phyloP scores from a whole-genome alignment of 2,797 vertebrate genomes.

The Hyperoplus immaculatus region DNA sequence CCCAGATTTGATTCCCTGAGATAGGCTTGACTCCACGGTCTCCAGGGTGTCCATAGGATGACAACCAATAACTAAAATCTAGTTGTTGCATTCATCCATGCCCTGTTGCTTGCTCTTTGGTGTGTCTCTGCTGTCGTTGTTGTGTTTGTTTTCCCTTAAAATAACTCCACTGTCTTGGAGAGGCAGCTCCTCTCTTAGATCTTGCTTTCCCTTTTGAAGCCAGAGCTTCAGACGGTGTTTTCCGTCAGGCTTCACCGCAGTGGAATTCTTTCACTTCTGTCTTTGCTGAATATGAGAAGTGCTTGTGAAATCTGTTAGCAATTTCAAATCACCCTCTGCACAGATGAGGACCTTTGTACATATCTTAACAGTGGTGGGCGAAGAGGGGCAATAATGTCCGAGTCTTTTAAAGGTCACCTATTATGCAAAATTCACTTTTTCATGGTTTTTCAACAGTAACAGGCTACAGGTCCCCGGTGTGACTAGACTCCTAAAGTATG shows the following conservation, averaged over 20 bases:
- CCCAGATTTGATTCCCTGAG: conserved; percentile 30
- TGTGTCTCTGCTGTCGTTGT: conserved; percentile 47
- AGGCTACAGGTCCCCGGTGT: too few species aligned
- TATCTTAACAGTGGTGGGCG: not conserved
- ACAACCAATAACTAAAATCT: not conserved
- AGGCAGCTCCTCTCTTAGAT: conserved; percentile 64
- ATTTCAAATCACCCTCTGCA: not conserved
- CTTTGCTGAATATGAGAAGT: conserved; percentile 3
- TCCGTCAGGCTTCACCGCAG: conserved; percentile 56
- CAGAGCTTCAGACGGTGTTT: conserved; percentile 60
- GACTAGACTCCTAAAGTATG: not conserved
- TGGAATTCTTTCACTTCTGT: conserved; percentile 27
- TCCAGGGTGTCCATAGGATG: conserved; percentile 50
- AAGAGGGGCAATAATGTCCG: too few species aligned
- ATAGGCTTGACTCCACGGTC: conserved; percentile 19
- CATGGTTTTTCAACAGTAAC: too few species aligned
- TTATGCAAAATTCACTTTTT: too few species aligned
- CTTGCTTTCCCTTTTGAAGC: conserved; percentile 63
- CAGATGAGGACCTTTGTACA: not conserved
- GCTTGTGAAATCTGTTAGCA: conserved; percentile 12
- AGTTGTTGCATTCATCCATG: conserved; percentile 13
- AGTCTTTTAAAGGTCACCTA: not conserved
- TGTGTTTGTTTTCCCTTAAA: conserved; percentile 31
- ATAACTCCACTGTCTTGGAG: conserved; percentile 26
- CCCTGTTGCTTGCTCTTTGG: conserved; percentile 61